Conservation (phyloP, 2,888 invertebrate species). For the Thumatha senex region DNA sequence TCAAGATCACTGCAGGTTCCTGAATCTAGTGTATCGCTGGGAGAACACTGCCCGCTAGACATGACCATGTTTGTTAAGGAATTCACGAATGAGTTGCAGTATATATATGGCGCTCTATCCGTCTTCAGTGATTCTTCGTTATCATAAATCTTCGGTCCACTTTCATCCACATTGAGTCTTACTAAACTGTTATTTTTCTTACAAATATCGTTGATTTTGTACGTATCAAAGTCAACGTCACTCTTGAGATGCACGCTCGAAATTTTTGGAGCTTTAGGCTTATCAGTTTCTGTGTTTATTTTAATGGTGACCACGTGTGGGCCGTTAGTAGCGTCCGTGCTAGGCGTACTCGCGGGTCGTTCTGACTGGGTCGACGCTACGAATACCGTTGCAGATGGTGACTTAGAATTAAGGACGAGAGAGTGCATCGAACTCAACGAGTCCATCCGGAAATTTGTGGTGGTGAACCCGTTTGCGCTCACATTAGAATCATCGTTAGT, state of each 20-base stretch:
- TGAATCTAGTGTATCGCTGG: slow-evolving; percentile 92
- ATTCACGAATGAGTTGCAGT: slow-evolving; percentile 84
- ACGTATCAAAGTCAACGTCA: slow-evolving; percentile 70
- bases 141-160: slow-evolving; percentile 75
- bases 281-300: slow-evolving; percentile 85
- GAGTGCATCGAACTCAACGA: slow-evolving; percentile 81
- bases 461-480: slow-evolving; percentile 62
- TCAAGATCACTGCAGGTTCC: slow-evolving; percentile 94
- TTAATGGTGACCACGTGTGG: slow-evolving; percentile 88
- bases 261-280: slow-evolving; percentile 75
- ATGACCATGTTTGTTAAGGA: slow-evolving; percentile 84
- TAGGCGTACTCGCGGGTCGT: slow-evolving; percentile 71
- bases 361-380: slow-evolving; percentile 80
- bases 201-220: slow-evolving; percentile 63
- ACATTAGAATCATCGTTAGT: slow-evolving; percentile 54
- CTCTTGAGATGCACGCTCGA: slow-evolving; percentile 79
- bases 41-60: slow-evolving; percentile 92
- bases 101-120: slow-evolving; percentile 83
- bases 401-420: slow-evolving; percentile 81
- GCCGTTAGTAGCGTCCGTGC: slow-evolving; percentile 73
- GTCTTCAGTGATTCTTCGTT: slow-evolving; percentile 73
- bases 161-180: slow-evolving; percentile 83
- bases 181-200: slow-evolving; percentile 83
- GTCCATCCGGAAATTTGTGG: slow-evolving; percentile 62
- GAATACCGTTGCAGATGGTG: slow-evolving; percentile 81